These are phyloP conservation scores for Sardinella longiceps DNA, from an alignment of 2,797 vertebrate species.

Conservation along the genomic window DNA sequence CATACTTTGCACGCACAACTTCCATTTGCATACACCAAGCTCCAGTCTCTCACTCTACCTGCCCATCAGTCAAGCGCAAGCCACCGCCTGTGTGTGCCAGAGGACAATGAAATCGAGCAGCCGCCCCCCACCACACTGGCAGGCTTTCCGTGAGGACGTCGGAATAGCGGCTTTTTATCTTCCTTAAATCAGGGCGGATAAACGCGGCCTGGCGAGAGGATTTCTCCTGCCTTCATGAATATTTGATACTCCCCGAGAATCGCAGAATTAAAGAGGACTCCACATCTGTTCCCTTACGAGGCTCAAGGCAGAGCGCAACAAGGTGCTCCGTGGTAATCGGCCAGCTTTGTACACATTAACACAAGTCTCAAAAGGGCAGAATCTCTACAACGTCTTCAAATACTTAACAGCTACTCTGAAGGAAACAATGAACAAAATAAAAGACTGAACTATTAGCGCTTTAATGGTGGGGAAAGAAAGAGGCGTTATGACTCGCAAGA, in stretches of 20 bases:
- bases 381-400: constrained; percentile 19
- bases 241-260: constrained; percentile 24
- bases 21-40: neutral
- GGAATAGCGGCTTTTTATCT: constrained; percentile 6
- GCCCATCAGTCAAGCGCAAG: neutral
- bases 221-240: constrained; percentile 14
- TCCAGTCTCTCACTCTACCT: neutral
- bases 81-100: neutral
- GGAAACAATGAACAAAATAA: neutral
- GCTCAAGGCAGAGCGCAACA: constrained; percentile 32
- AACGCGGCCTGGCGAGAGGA: neutral
- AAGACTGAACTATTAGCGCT: neutral
- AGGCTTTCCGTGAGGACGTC: neutral
- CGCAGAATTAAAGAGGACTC: neutral
- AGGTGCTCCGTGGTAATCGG: constrained; percentile 32
- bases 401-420: constrained; percentile 11
- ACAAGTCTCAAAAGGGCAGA: constrained; percentile 29
- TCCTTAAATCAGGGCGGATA: neutral
- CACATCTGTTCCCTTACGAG: neutral
- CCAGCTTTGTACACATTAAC: constrained; percentile 31
- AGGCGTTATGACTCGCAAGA: neutral
- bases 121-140: neutral
- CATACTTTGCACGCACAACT: neutral
- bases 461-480: neutral
- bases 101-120: neutral